Evolutionary conservation across 2,797 vertebrate genomes (phyloP), one percentile per base, ranked within the genome.

Genomic region (Ibycter americanus): DNA sequence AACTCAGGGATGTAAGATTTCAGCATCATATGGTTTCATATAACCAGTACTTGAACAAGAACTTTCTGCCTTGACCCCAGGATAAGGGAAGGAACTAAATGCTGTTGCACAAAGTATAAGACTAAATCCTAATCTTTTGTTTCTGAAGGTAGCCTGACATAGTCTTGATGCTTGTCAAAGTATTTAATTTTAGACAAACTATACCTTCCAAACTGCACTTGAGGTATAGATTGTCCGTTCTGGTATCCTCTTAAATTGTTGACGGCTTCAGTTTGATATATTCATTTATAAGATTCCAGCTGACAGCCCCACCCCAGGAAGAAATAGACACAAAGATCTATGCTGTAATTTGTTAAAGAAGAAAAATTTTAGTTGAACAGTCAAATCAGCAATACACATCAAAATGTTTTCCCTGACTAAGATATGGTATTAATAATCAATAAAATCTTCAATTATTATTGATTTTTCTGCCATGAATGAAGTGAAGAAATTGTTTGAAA

Each of bases 401-500:
- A 42, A 91, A 92, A 47, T 44, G 26, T 93, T 95, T 96, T 94
- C 34, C 42, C 68, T 58, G 44, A 61, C 20, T 78, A 81, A 59
- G 85, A 71, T 49, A 78, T 72, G 27, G 17, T 31, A 76, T 70
- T 83, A 83, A 83, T 77, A 87, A 95, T 96, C 66, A 95, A 78
- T 68, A 95, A 90, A 96, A 49, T 87, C 70, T 91, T 94, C 83
- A 82, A 87, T 97, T 97, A 94, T 72, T 93, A 91, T 90, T 91
- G 74, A 89, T 55, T 96, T 87, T 27, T 77, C 32, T 89, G 72
- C 81, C 86, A 63, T 36, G 38, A 94, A 84, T 89, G 46, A 95
- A 89, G 38, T 63, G 62, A 90, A 93, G 49, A 73, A 91, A 92
- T 79, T 93, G 49, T 95, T 96, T 96, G 46, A 94, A 95, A 86